Conservation (phyloP, 2,888 invertebrate genomes). For the Callyntrura guangdongensis region DNA sequence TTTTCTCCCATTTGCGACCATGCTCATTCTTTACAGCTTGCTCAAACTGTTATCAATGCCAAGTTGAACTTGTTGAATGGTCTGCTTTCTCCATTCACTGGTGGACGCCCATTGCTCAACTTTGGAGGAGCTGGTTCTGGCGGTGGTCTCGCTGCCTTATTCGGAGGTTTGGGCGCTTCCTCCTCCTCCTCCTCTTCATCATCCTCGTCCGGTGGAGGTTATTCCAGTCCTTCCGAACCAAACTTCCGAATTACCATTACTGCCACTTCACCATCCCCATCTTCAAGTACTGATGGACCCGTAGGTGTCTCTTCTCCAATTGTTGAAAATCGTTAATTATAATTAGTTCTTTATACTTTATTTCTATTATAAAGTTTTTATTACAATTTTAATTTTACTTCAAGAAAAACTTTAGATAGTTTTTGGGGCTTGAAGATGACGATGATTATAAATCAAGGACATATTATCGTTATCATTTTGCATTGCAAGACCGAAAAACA, state of each 20-base stretch:
- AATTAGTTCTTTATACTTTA: slow-evolving; percentile 47
- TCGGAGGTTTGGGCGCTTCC: slow-evolving; percentile 70
- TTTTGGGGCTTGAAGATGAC: slow-evolving; percentile 51
- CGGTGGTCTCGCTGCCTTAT: slow-evolving; percentile 73
- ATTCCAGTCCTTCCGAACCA: slow-evolving; percentile 83
- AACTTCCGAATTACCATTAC: slow-evolving; percentile 85
- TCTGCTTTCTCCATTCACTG: slow-evolving; percentile 84
- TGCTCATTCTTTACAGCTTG: slow-evolving; percentile 80
- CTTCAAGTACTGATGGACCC: slow-evolving; percentile 81
- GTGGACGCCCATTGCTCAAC: slow-evolving; percentile 84
- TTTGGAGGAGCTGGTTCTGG: slow-evolving; percentile 80
- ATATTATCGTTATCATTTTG: not conserved
- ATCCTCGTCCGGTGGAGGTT: slow-evolving; percentile 75
- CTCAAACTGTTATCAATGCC: slow-evolving; percentile 84
- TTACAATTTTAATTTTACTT: slow-evolving; percentile 60
- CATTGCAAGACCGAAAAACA: slow-evolving; percentile 1
- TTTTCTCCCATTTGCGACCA: slow-evolving; percentile 32
- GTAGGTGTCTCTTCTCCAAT: slow-evolving; percentile 85
- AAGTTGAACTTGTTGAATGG: slow-evolving; percentile 85
- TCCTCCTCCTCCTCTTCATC: slow-evolving; percentile 79
- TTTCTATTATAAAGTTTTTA: slow-evolving; percentile 42
- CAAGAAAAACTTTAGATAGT: slow-evolving; percentile 36
- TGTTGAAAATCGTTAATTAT: slow-evolving; percentile 81
- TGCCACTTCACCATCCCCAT: slow-evolving; percentile 82
- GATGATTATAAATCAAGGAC: not conserved